Percentiles rank a stretch among this genome's conserved stretches.
phyloP scores from a whole-genome alignment of 2,888 invertebrate species.

The Tenodera sinensis region DNA sequence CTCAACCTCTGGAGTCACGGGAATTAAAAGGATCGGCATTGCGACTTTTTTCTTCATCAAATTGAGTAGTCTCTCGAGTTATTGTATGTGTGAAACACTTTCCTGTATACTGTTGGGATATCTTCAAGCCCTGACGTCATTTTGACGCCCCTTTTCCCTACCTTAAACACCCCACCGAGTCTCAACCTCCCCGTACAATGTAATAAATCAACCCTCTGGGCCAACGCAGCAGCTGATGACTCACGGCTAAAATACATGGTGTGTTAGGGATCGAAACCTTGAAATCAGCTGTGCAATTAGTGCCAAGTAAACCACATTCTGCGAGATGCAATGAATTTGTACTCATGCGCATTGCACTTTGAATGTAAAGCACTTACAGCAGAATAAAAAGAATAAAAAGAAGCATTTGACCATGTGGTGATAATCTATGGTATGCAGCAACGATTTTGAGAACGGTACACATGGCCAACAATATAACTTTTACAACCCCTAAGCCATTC shows the following conservation, averaged over 20 bases:
- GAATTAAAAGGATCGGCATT: not conserved
- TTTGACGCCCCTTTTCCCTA: not conserved
- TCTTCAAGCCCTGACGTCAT: not conserved
- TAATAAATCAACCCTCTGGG: conserved; percentile 15
- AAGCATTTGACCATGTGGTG: too few species aligned
- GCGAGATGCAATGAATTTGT: too few species aligned
- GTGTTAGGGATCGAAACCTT: not conserved
- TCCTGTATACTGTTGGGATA: not conserved
- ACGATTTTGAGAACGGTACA: too few species aligned
- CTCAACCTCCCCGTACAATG: not conserved
- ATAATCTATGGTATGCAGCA: too few species aligned
- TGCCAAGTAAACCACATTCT: not conserved
- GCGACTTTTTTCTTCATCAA: not conserved
- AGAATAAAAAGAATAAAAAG: too few species aligned
- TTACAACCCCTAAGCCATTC: too few species aligned
- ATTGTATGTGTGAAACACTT: not conserved
- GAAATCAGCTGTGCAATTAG: not conserved
- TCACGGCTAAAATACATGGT: conserved; percentile 40
- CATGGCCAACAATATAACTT: too few species aligned
- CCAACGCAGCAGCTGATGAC: conserved; percentile 41
- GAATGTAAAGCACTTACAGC: too few species aligned
- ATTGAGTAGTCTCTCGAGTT: not conserved
- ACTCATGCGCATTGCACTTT: too few species aligned
- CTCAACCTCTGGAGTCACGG: too few species aligned
- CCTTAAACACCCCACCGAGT: not conserved